These are phyloP conservation scores for Drosophila oshimai DNA, from an alignment of 1,140 invertebrate genomes.

Conservation along the genomic window DNA sequence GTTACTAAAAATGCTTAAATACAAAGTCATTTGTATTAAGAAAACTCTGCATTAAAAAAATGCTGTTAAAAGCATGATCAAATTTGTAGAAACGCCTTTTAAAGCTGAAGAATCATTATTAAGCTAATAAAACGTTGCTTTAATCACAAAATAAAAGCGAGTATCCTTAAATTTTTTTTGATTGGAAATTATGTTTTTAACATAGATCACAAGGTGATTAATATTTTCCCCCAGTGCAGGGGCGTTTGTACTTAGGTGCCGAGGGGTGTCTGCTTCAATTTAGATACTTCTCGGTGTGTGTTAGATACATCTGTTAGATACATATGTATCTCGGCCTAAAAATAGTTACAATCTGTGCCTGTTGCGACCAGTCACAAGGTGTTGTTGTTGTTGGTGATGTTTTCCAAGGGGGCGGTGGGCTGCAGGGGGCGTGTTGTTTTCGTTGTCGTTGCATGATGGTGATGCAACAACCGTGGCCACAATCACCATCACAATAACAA, in stretches of 20 bases:
- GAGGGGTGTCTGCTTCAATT: conserved; percentile 1
- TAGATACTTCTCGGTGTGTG: conserved; percentile 5
- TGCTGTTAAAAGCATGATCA: too few species aligned
- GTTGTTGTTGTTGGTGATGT: conserved; percentile 1
- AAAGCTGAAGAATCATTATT: too few species aligned
- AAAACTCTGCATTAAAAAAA: too few species aligned
- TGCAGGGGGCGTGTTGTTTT: conserved; percentile 31
- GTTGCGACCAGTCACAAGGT: conserved; percentile 36
- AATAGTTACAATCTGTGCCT: conserved; percentile 44
- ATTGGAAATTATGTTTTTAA: too few species aligned
- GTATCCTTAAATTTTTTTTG: neutral
- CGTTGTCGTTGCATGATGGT: conserved; percentile 48
- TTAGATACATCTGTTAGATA: neutral
- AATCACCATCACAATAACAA: conserved; percentile 25
- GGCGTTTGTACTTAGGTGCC: too few species aligned
- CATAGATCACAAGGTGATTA: too few species aligned
- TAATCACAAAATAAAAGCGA: too few species aligned
- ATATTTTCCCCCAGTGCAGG: neutral
- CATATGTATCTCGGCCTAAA: conserved; percentile 52
- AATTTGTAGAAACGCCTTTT: too few species aligned
- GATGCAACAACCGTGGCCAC: conserved; percentile 64
- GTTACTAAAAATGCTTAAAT: too few species aligned
- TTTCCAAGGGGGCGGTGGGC: neutral
- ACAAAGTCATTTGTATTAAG: too few species aligned
- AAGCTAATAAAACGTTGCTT: too few species aligned